These are phyloP conservation scores for Planiliza haematocheilus DNA, from an alignment of 2,113 vertebrate species.

Conservation along the genomic window DNA sequence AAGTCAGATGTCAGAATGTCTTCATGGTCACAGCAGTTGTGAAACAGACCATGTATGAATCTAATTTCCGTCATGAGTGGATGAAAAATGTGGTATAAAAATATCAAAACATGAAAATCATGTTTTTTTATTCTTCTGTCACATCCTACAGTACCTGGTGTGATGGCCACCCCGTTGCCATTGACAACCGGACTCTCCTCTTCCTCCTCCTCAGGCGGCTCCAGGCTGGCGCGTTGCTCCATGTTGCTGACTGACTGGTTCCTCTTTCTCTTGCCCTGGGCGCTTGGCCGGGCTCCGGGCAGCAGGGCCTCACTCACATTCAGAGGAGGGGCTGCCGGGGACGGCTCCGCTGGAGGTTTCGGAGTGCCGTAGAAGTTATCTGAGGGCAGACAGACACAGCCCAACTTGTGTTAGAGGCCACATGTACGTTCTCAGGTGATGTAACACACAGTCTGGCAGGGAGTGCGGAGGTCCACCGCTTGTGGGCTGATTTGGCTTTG, in stretches of 20 bases:
- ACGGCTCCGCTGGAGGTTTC: slow-evolving; percentile 96
- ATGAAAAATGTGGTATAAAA: slow-evolving; percentile 39
- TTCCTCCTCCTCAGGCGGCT: slow-evolving; percentile 96
- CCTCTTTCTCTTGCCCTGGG: slow-evolving; percentile 97
- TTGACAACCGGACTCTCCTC: slow-evolving; percentile 96
- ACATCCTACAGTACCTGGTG: slow-evolving; percentile 87
- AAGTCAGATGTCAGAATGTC: slow-evolving; percentile 22
- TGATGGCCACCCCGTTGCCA: slow-evolving; percentile 93
- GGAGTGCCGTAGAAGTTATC: slow-evolving; percentile 99
- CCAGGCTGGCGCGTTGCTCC: slow-evolving; percentile 94
- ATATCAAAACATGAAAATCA: slow-evolving; percentile 25
- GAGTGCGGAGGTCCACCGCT: neutral
- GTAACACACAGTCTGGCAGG: slow-evolving; percentile 13
- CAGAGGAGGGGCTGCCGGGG: slow-evolving; percentile 90
- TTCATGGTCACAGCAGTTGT: neutral
- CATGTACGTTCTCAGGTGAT: slow-evolving; percentile 36
- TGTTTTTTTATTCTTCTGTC: slow-evolving; percentile 2
- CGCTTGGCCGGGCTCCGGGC: slow-evolving; percentile 96
- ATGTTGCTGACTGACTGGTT: slow-evolving; percentile 99
- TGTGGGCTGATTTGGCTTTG: neutral
- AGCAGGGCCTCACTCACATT: slow-evolving; percentile 98
- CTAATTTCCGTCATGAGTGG: slow-evolving; percentile 10
- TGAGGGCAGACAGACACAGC: slow-evolving; percentile 62
- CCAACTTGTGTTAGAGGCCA: slow-evolving; percentile 13
- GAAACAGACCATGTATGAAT: slow-evolving; percentile 9